Evolutionary conservation across 2,888 invertebrate species (phyloP).

Genomic region (Fabriciana adippe): DNA sequence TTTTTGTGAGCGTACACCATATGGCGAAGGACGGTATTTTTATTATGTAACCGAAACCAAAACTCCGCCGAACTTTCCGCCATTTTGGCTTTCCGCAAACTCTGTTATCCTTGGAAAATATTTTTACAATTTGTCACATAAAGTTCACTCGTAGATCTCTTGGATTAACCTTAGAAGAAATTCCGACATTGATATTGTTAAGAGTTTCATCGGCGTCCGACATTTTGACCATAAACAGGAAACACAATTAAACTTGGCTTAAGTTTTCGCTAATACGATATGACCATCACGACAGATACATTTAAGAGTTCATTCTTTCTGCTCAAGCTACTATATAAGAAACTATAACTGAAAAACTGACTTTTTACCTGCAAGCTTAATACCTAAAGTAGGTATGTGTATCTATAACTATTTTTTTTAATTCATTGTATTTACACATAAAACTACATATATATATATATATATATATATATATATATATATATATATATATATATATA

Average conservation of each 20-base stretch:
- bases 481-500: no score
- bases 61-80: slow-evolving; percentile 20
- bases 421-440: no score
- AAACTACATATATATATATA: no score
- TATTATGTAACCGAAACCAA: slow-evolving; percentile 35
- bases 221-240: slow-evolving; percentile 38
- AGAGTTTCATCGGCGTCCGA: slow-evolving; percentile 41
- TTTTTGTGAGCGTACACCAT: slow-evolving; percentile 19
- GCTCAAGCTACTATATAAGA: no score
- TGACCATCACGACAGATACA: background rate
- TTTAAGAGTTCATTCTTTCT: no score
- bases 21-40: slow-evolving; percentile 32
- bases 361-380: no score
- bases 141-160: slow-evolving; percentile 37
- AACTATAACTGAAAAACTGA: no score
- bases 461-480: no score
- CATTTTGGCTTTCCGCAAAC: slow-evolving; percentile 29
- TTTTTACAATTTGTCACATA: slow-evolving; percentile 45
- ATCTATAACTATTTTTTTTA: no score
- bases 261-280: slow-evolving; percentile 11
- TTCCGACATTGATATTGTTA: slow-evolving; percentile 44
- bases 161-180: slow-evolving; percentile 41
- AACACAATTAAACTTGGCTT: slow-evolving; percentile 53
- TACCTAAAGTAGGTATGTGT: no score
- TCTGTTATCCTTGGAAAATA: slow-evolving; percentile 38